A percentile compares a stretch with the other conserved stretches of the same genome.
Evolutionary conservation across 2,888 invertebrate genomes (phyloP).

Genomic region (Taphrorychus bicolor): DNA sequence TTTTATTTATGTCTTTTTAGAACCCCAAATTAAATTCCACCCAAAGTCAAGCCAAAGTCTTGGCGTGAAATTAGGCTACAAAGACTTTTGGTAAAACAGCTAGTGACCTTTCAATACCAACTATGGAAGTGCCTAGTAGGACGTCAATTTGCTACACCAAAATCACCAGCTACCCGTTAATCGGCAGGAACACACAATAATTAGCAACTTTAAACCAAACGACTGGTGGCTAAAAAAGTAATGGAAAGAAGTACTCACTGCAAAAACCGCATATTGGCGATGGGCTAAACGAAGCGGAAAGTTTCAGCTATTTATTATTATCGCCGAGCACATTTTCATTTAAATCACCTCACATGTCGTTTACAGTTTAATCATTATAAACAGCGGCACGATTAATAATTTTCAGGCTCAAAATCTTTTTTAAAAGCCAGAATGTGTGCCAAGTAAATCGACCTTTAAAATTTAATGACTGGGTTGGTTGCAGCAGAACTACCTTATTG

Average conservation of each 20-base stretch:
- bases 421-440: slow-evolving; percentile 12
- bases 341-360: slow-evolving; percentile 21
- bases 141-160: no score
- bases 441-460: slow-evolving; percentile 23
- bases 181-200: neutral
- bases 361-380: slow-evolving; percentile 12
- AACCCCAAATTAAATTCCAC: no score
- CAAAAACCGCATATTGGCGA: slow-evolving; percentile 15
- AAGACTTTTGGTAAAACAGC: no score
- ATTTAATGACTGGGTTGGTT: neutral
- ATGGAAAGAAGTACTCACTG: neutral
- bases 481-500: neutral
- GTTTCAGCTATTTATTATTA: slow-evolving; percentile 23
- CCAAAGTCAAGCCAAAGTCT: no score
- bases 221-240: neutral
- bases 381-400: slow-evolving; percentile 6
- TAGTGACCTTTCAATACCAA: no score
- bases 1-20: no score
- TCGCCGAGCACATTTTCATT: slow-evolving; percentile 11
- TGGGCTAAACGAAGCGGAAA: slow-evolving; percentile 16
- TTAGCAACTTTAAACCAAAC: neutral
- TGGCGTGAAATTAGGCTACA: no score
- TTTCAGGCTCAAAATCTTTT: slow-evolving; percentile 5
- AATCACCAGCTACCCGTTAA: no score
- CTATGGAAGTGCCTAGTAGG: no score